Evolutionary conservation across 2,797 vertebrate species (phyloP).

Genomic region (Pseudochirops cupreus): DNA sequence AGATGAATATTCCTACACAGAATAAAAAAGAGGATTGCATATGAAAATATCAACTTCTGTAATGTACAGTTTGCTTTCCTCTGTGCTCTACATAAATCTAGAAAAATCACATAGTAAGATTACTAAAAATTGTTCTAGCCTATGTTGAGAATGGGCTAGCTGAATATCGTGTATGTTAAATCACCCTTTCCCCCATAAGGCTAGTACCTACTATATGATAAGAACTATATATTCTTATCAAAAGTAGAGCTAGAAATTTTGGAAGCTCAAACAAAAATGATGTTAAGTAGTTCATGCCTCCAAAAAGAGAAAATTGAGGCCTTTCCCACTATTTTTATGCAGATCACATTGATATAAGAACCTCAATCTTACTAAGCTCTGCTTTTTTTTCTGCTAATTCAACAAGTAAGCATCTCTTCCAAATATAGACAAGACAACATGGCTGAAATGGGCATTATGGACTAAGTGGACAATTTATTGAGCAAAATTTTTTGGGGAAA

Average conservation of each 20-base stretch:
- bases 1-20: not conserved
- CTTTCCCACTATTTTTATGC: not conserved
- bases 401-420: slow-evolving; percentile 48
- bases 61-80: not conserved
- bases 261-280: slow-evolving; percentile 11
- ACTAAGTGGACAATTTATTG: slow-evolving; percentile 8
- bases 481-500: not conserved
- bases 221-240: slow-evolving; percentile 13
- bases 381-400: not conserved
- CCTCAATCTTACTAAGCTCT: slow-evolving; percentile 2
- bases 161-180: not conserved
- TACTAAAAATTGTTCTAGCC: not conserved
- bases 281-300: not conserved
- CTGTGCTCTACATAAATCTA: not conserved
- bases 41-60: not conserved
- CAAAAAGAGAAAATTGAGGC: slow-evolving; percentile 5
- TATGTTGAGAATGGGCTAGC: not conserved
- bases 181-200: not conserved
- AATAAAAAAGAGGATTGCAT: not conserved
- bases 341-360: not conserved
- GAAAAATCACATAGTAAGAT: not conserved
- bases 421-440: not conserved
- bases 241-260: not conserved
- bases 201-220: not conserved
- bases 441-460: not conserved